Evolutionary conservation across 1,140 invertebrate species (phyloP), one percentile per base, ranked within the genome.

Genomic region (Papilio dardanus): DNA sequence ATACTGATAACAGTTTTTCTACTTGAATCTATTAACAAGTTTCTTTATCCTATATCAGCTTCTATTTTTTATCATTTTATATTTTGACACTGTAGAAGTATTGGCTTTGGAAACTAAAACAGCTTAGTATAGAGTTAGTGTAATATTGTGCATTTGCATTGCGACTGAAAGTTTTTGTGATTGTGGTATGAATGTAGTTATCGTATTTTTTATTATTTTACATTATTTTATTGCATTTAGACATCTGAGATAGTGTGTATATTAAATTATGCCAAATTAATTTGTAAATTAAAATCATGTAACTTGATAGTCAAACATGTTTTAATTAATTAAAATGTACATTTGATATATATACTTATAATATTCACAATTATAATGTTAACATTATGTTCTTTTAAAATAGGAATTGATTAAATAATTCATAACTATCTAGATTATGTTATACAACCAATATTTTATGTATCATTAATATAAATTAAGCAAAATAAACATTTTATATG

Each of bases 401-500:
- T 80, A 83, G 82, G 83, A 85, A 85, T 87, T 87, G 81, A 86
- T 85, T 88, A 81, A 84, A 85, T 83, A 80, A 86, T 86, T 85
- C 77, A 79, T 81, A 83, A 82, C 82, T 82, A 84, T 87, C 84
- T 87, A 82, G 79, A 82, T 81, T 87, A 81, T 88, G 82, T 83
- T 88, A 88, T 89, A 86, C 84, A 89, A 90, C 90, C 85, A 81
- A 85, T 87, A 88, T 82, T 83, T 83, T 89, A 91, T 91, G 89
- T 92, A 92, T 91, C 86, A 85, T 87, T 88, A 89, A 86, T 86
- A 81, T 91, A 91, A 90, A 62, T 87, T 90, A 92, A 92, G 89
- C 81, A 84, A 81, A 90, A 92, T 89, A 90, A 92, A 92, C 90
- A 91, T 93, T 92, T 93, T 93, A 93, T 92, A 93, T 93, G 90